Base-by-base conservation (phyloP, 1,140 invertebrate genomes). In the Diachasma alloeum region DNA sequence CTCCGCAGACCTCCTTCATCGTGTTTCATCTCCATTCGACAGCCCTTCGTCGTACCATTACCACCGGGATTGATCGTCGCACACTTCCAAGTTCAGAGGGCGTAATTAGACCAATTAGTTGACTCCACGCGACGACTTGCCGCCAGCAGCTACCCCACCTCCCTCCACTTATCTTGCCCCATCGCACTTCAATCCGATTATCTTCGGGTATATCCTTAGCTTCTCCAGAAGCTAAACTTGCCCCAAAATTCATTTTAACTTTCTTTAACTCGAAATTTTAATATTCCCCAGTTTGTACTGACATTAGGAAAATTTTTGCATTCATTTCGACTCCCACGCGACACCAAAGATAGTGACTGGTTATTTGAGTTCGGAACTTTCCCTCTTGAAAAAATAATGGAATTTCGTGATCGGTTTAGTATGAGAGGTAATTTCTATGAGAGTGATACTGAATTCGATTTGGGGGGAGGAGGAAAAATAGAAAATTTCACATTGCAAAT, bases 161-260 rank as follows among this genome's bases (percentile, higher is more conserved):
- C 48, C 15, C 17, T 15, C 48, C 48, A 46, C 44, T 42, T 72
- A 72, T 72, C 39, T 72, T 17, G 44, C 19, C 44, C 44, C 69
- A 72, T 72, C 69, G 5, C 69, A 11, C 42, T 72, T 72, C 44
- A 72, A 72, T 72, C 69, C 69, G 69, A 72, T 72, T 48, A 72
- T 72, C 44, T 42, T 31, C 6, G 44, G 69, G 26, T 31, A 44
- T 26, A 44, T 39, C 39, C 42, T 26, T 31, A 1, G 13, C 36
- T 72, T 19, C 26, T 11, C 36, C 36, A 42, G 17, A 39, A 70
- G 67, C 67, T 39, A 70, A 17, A 42, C 10, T 39, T 70, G n/a
- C 15, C 36, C n/a, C 0, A 9, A 24, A 26, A 56, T 19, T 9
- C 19, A 17, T 19, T 56, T 15, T 31, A 31, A 31, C 6, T 31